These are phyloP conservation scores for Sarcophaga bullata DNA, from an alignment of 1,140 invertebrate species.

Conservation along the genomic window DNA sequence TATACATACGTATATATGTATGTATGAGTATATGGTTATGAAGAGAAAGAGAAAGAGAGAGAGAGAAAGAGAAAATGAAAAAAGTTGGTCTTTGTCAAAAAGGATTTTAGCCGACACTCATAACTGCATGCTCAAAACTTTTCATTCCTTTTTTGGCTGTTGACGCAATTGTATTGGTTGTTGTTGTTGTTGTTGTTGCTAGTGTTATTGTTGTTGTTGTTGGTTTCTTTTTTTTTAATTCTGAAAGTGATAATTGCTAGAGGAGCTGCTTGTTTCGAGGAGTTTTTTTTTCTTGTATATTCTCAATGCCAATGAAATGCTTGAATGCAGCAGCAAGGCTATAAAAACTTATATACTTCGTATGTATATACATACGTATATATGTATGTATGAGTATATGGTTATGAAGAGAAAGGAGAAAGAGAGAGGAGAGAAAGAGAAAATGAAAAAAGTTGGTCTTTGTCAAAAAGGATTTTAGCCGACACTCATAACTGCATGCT, in stretches of 20 bases:
- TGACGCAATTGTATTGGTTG: too few relatives aligned
- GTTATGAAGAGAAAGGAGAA: too few relatives aligned
- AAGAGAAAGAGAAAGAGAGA: too few relatives aligned
- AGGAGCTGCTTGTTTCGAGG: background rate
- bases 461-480: conserved; percentile 23
- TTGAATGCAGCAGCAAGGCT: too few relatives aligned
- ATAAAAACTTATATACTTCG: background rate
- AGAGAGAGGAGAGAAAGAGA: too few relatives aligned
- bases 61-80: background rate
- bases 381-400: background rate
- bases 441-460: conserved; percentile 9
- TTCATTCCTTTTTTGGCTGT: conserved; percentile 9
- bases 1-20: background rate
- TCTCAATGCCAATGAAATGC: too few relatives aligned
- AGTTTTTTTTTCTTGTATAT: too few relatives aligned
- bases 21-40: background rate
- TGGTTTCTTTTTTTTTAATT: background rate
- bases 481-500: conserved; percentile 17
- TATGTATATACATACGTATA: background rate
- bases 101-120: conserved; percentile 23
- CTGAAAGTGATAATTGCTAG: background rate
- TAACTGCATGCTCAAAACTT: conserved; percentile 16
- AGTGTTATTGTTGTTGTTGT: too few relatives aligned
- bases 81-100: conserved; percentile 24
- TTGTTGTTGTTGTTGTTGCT: too few relatives aligned